Base-by-base conservation (phyloP, 2,113 vertebrate genomes). In the Scopus umbretta region DNA sequence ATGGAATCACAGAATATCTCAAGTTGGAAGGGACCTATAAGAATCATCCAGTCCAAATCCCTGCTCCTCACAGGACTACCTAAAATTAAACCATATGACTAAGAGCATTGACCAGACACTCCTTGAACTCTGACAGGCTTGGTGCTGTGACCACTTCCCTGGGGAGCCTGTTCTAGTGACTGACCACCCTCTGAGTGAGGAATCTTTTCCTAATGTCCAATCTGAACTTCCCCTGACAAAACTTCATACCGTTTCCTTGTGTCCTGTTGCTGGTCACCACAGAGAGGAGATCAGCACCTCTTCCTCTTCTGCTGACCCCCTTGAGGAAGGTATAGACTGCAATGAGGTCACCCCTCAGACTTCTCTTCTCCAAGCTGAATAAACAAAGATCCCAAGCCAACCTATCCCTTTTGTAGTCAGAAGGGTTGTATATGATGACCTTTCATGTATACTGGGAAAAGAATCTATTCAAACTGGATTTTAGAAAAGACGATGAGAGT, bases 81-180 rank as follows among this genome's bases (percentile, higher is more conserved):
- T 86, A 43, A 29, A 50, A 70, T 13, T 61, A 68, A 42, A 55
- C 2, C 21, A 20, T 43, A 15, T 38, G 10, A 42, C 19, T 52
- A 53, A 59, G 6, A 53, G 11, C 1, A 1, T 72, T 1, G 1
- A 38, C 11, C 38, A 73, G 38, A 30, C 5, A 2, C 10, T n/a
- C 8, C 42, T 62, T 78, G 56, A 71, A 43, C 3, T 32, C 36
- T 22, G 36, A 36, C 49, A 63, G 14, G n/a, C 7, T 43, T 49
- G 26, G 11, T 43, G 34, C 19, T 4, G 1, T 66, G 23, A 40
- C 2, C 15, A 38, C 3, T 27, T 63, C 36, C 36, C 16, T 13
- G 11, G 3, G 36, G 36, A 40, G 16, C 5, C 25, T 63, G 25
- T 63, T 63, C 36, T 11, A 40, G 16, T 63, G 16, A 15, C 36